These are phyloP conservation scores for Gymnogyps californianus DNA, from an alignment of 2,113 vertebrate genomes.

Conservation along the genomic window DNA sequence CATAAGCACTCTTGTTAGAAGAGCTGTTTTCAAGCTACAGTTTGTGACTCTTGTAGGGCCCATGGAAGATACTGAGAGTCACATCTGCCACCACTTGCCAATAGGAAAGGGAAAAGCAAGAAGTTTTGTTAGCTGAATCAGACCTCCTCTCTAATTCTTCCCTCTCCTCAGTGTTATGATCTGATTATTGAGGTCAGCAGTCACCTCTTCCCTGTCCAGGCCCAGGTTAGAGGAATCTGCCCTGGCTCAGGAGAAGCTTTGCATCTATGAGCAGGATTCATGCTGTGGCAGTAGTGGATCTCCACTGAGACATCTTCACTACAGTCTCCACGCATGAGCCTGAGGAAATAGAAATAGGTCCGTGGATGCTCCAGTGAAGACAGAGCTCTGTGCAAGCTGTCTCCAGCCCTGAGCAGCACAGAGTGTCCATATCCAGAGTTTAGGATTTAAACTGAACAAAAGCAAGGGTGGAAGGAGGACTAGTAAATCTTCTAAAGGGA, in stretches of 20 bases:
- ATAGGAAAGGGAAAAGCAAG: not conserved
- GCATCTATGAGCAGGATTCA: not conserved
- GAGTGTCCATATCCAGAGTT: not conserved
- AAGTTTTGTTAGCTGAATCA: not conserved
- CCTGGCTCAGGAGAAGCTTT: not conserved
- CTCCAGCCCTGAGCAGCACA: not conserved
- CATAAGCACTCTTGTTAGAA: not conserved
- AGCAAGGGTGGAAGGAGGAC: not conserved
- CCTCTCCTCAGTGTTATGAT: not conserved
- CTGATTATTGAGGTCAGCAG: not conserved
- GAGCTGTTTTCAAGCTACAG: not conserved
- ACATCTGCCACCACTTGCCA: not conserved
- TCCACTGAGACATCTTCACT: not conserved
- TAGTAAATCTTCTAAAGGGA: not conserved
- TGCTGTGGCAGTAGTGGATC: not conserved
- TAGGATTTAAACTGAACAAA: not conserved
- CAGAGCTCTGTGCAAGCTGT: not conserved
- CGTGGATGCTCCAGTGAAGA: not conserved
- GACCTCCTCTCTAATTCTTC: not conserved
- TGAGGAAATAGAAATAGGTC: not conserved
- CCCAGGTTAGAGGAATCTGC: not conserved
- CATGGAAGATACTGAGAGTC: not conserved
- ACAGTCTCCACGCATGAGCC: rapidly evolving
- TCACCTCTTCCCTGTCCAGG: not conserved
- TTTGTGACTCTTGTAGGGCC: not conserved